Percentiles rank a stretch among this genome's conserved stretches.
phyloP scores from a whole-genome alignment of 2,113 vertebrate species.

The Typhlomys cinereus region DNA sequence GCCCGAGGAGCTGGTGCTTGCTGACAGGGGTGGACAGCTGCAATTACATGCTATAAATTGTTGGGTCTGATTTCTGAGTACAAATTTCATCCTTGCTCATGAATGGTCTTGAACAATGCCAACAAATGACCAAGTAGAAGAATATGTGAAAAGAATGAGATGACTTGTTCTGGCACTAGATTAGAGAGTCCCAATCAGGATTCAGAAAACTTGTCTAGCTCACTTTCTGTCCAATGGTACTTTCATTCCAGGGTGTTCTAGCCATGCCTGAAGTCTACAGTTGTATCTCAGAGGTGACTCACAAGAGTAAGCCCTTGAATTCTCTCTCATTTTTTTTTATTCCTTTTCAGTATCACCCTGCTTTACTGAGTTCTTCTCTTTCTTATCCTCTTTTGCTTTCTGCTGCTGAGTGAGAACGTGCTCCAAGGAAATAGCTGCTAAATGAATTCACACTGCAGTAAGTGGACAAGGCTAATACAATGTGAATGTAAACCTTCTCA shows the following conservation, averaged over 20 bases:
- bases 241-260: not conserved
- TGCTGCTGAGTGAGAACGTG: constrained; percentile 18
- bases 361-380: constrained; percentile 1
- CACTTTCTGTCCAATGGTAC: not conserved
- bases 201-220: not conserved
- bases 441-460: constrained; percentile 33
- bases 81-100: constrained; percentile 32
- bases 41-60: not conserved
- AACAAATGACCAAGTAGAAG: constrained; percentile 61
- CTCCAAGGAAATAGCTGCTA: not conserved
- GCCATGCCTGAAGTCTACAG: not conserved
- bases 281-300: constrained; percentile 11
- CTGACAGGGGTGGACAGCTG: constrained; percentile 57
- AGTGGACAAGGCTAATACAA: not conserved
- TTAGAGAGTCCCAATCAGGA: constrained; percentile 8
- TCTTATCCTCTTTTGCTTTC: not conserved
- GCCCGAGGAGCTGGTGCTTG: not conserved
- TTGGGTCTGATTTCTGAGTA: constrained; percentile 46
- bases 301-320: not conserved
- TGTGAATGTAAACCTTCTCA: not conserved
- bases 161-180: constrained; percentile 22
- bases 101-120: constrained; percentile 47
- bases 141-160: constrained; percentile 54
- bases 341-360: not conserved
- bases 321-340: not conserved